phyloP scores from a whole-genome alignment of 2,113 vertebrate genomes.

The Ageneiosus marmoratus region DNA sequence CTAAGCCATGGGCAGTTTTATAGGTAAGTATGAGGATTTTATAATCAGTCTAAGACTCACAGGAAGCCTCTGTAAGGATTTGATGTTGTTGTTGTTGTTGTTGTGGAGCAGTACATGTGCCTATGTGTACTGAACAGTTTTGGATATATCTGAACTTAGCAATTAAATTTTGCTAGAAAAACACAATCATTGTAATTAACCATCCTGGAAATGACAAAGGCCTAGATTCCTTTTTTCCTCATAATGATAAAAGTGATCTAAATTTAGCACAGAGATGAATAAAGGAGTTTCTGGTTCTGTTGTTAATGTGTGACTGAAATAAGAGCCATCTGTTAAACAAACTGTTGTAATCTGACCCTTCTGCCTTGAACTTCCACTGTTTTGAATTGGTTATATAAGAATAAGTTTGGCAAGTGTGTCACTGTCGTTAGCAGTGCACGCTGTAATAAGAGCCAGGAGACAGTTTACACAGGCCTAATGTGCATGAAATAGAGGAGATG shows the following conservation, averaged over 20 bases:
- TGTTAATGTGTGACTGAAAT: background rate
- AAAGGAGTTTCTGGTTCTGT: background rate
- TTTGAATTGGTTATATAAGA: background rate
- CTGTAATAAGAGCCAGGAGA: conserved; percentile 43
- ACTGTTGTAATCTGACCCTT: background rate
- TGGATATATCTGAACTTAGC: background rate
- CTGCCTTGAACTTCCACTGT: conserved; percentile 14
- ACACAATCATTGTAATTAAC: background rate
- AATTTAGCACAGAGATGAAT: background rate
- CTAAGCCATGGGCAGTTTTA: too few species aligned
- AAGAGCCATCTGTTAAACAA: background rate
- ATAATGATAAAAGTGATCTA: background rate
- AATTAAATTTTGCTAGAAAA: background rate
- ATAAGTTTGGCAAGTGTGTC: conserved; percentile 4
- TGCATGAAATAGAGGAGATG: conserved; percentile 55
- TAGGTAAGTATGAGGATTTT: too few species aligned
- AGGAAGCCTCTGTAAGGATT: too few species aligned
- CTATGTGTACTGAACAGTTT: background rate
- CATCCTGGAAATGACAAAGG: background rate
- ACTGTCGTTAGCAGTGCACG: background rate
- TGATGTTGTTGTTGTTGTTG: background rate
- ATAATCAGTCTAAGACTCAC: too few species aligned
- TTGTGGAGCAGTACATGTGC: background rate
- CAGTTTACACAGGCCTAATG: conserved; percentile 56
- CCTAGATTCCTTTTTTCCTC: background rate